Base-by-base conservation (phyloP, 2,888 invertebrate species). In the Drosophila sordidapex region DNA sequence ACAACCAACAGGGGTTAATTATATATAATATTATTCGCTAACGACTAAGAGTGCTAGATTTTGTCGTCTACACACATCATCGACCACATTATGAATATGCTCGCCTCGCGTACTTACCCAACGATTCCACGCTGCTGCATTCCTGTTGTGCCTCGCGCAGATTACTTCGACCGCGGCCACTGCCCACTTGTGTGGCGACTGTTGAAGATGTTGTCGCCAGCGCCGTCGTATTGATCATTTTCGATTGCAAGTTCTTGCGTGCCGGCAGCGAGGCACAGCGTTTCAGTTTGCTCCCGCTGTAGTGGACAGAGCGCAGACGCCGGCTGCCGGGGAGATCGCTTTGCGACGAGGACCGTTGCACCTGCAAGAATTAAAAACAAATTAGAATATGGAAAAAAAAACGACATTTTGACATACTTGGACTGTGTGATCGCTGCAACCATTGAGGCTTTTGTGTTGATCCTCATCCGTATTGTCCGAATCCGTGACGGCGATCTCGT, bases 181-280 rank as follows among this genome's bases (percentile, higher is more conserved):
- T 57, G 53, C 68, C 67, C 11, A 59, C 72, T 62, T 64, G 75
- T 6, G 70, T 67, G 18, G 73, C 81, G 1, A 78, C 81, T 63
- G 70, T 74, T 10, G 74, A 53, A 21, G 58, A 70, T 38, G 72
- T 62, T 6, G 75, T 43, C 18, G 67, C 66, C 62, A 59, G 62
- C 27, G 79, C 51, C 25, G 68, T 36, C 11, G 72, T 38, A n/a
- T 43, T 58, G 29, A 68, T 46, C 67, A 82, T 79, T 66, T 83
- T 82, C 10, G 72, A 79, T 21, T 88, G 90, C 18, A 87, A 78
- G 56, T 85, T 91, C 60, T 90, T 91, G 68, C 93, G 92, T 4
- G 94, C 94, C 5, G 95, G 94, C 52, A 95, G 91, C 4, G 95
- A 95, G 6, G 94, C 94, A 80, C 95, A 95, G 40, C 95, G 92